Base-by-base conservation (phyloP, 2,888 invertebrate species). In the Colletes collaris region DNA sequence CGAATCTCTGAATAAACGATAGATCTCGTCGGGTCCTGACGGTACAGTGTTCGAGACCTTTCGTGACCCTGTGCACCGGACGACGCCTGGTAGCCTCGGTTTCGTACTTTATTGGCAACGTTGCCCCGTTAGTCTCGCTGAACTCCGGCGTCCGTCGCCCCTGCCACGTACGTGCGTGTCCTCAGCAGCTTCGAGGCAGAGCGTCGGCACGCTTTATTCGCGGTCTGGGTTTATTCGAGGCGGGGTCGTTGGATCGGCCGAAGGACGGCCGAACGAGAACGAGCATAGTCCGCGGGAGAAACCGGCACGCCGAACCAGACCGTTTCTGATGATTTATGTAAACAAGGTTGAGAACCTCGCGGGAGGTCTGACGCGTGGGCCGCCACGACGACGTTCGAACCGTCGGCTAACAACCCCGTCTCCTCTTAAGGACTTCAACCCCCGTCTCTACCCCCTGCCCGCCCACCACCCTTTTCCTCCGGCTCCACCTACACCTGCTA, bases 301-400 rank as follows among this genome's bases (percentile, higher is more conserved):
- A 50, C 60, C 19, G 27, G 53, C 59, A 59, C 44, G 66, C 40
- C 49, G 66, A 74, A 66, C 75, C 80, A 79, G 75, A 76, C 68
- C 70, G 71, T 87, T 81, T 85, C 85, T 71, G 81, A 88, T 87
- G 86, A 88, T 88, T 89, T 85, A 86, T 89, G 88, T 90, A 90
- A 90, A 90, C 89, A 90, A 88, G 88, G 89, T 89, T 90, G 89
- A 88, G 89, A 87, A 88, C 87, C 89, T 83, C 79, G 82, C 86
- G 82, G 85, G 84, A 84, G 85, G 83, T 84, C 85, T 79, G 83
- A 75, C 70, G 82, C 79, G 82, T 82, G 75, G 82, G 77, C 64
- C 50, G 82, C 55, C 67, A 52, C 76, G 79, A 71, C 77, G 64
- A 66, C 71, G 80, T 56, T 79, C 63, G 74, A 79, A 74, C 63